Conservation (phyloP, 2,888 invertebrate species). For the Magallana nippona region DNA sequence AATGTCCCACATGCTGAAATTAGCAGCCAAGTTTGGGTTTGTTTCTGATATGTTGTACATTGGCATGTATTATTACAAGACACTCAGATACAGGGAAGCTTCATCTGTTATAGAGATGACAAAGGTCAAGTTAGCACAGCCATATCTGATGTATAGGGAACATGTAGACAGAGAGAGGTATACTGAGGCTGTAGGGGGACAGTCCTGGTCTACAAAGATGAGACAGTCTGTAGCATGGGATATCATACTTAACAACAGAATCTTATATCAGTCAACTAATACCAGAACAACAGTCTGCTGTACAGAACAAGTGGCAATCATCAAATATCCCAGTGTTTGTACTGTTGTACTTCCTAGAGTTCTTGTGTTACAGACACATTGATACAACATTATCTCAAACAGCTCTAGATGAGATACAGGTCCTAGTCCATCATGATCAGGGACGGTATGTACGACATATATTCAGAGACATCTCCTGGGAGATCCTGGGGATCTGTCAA, state of each 20-base stretch:
- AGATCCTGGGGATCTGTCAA: not conserved
- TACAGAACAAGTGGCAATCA: not conserved
- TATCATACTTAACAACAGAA: not conserved
- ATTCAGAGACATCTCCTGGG: not conserved
- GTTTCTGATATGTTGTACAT: too few relatives aligned
- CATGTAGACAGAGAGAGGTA: not conserved
- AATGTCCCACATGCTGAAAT: too few relatives aligned
- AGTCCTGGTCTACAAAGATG: conserved; percentile 11
- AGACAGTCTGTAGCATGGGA: not conserved
- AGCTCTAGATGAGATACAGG: not conserved
- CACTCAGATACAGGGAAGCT: not conserved
- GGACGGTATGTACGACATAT: not conserved
- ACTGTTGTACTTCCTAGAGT: not conserved
- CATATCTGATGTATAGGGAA: not conserved
- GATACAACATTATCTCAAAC: not conserved
- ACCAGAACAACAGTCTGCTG: conserved; percentile 1
- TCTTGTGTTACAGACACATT: conserved; percentile 8
- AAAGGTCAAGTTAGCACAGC: not conserved
- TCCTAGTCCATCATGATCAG: not conserved
- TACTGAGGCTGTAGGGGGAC: not conserved
- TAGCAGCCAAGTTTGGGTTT: too few relatives aligned
- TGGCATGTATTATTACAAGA: too few relatives aligned
- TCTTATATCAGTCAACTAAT: not conserved
- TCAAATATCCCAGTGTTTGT: not conserved
- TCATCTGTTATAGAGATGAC: too few relatives aligned